phyloP scores from a whole-genome alignment of 2,888 invertebrate species.

The Rhogogaster chlorosoma region DNA sequence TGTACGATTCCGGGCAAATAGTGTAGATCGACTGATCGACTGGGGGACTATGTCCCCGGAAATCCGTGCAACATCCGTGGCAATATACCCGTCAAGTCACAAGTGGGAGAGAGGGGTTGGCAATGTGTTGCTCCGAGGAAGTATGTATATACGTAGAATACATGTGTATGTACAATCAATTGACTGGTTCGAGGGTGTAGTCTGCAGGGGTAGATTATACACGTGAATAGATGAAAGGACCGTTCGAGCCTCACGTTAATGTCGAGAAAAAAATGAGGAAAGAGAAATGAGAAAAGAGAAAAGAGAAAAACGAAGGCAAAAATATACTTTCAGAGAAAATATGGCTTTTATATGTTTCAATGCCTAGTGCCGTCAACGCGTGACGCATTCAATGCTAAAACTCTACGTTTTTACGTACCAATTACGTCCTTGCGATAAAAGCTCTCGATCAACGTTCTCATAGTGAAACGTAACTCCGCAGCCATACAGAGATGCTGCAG shows the following conservation, averaged over 20 bases:
- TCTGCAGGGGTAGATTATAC: neutral
- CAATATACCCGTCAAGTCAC: conserved; percentile 11
- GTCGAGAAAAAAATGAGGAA: neutral
- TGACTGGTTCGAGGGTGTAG: neutral
- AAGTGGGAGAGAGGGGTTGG: neutral
- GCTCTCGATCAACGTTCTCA: neutral
- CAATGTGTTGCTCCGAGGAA: neutral
- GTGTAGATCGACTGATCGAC: neutral
- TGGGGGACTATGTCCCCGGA: neutral
- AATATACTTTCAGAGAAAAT: neutral
- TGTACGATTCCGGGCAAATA: neutral
- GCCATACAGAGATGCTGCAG: conserved; percentile 14
- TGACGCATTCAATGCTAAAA: neutral
- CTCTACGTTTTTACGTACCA: neutral
- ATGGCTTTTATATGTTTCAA: neutral
- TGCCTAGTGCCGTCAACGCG: neutral
- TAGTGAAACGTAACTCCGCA: neutral
- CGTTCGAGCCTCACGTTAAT: neutral
- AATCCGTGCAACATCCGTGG: conserved; percentile 10
- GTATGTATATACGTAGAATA: neutral
- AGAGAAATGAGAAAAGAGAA: neutral
- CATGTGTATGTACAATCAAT: conserved; percentile 12
- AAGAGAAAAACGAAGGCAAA: neutral
- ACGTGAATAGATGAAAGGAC: neutral
- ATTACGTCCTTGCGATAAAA: neutral